phyloP scores from a whole-genome alignment of 1,140 invertebrate species.

The Ceratosolen solmsi region DNA sequence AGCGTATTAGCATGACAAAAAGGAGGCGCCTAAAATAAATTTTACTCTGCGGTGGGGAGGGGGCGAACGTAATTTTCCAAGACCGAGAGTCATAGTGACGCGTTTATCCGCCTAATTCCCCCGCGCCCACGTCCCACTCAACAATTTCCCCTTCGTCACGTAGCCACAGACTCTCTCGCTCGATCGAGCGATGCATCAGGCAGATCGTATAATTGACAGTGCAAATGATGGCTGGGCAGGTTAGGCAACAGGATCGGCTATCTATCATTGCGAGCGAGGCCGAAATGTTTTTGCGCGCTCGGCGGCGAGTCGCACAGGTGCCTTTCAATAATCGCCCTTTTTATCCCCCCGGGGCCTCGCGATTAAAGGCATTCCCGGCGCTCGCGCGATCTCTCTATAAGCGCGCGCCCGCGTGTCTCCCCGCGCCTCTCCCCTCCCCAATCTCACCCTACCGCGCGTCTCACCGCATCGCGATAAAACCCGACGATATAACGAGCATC shows the following conservation, averaged over 20 bases:
- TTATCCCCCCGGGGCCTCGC: neutral
- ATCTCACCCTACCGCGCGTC: neutral
- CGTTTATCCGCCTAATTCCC: neutral
- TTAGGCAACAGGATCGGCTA: slow-evolving; percentile 33
- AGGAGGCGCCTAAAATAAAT: neutral
- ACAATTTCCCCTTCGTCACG: neutral
- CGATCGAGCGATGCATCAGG: no score
- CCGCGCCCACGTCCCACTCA: no score
- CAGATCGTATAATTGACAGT: slow-evolving; percentile 37
- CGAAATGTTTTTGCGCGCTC: neutral
- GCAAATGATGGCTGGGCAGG: slow-evolving; percentile 21
- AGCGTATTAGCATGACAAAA: neutral
- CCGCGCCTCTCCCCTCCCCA: neutral
- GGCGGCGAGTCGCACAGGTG: neutral
- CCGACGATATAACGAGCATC: slow-evolving; percentile 49
- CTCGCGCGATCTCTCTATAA: slow-evolving; percentile 41
- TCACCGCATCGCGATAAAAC: slow-evolving; percentile 49
- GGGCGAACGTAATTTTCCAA: neutral
- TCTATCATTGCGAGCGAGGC: slow-evolving; percentile 37
- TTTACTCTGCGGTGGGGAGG: no score
- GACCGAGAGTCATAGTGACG: neutral
- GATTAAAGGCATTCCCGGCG: slow-evolving; percentile 46
- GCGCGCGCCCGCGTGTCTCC: neutral
- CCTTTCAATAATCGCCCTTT: slow-evolving; percentile 29
- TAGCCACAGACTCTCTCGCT: no score